phyloP scores from a whole-genome alignment of 30 jellyfish, hydroid and myxozoan genomes.

The Aurelia coerulea region DNA sequence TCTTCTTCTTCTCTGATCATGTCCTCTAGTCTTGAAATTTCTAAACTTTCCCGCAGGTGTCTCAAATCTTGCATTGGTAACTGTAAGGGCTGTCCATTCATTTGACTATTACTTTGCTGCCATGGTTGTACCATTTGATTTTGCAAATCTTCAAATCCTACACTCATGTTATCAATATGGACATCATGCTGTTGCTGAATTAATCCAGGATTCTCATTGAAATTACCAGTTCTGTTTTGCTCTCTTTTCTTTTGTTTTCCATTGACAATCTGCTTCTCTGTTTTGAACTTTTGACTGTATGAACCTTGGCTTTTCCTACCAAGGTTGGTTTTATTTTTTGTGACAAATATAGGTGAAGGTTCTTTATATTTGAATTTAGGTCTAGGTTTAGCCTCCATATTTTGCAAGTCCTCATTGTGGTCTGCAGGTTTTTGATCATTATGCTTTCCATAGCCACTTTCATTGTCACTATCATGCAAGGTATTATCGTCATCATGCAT shows the following conservation, averaged over 20 bases:
- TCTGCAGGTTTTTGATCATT: neutral
- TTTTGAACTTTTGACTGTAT: constrained; percentile 34
- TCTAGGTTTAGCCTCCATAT: neutral
- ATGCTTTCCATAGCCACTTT: neutral
- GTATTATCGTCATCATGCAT: neutral
- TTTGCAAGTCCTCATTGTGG: neutral
- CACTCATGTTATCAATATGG: neutral
- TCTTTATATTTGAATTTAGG: constrained; percentile 57
- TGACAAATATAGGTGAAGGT: constrained; percentile 35
- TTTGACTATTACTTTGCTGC: neutral
- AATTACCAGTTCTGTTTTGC: neutral
- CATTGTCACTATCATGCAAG: neutral
- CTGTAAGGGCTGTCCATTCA: neutral
- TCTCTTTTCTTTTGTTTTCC: neutral
- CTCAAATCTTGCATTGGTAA: neutral
- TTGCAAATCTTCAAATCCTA: neutral
- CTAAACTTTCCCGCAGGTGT: neutral
- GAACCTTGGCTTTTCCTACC: constrained; percentile 50
- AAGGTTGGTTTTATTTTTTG: constrained; percentile 20
- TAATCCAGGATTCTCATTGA: neutral
- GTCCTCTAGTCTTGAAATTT: constrained; percentile 45
- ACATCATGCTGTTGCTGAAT: neutral
- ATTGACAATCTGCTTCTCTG: neutral
- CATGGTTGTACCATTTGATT: neutral
- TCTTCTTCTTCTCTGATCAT: constrained; percentile 60